These are phyloP conservation scores for Unio delphinus DNA, from an alignment of 2,888 invertebrate species.

Conservation along the genomic window DNA sequence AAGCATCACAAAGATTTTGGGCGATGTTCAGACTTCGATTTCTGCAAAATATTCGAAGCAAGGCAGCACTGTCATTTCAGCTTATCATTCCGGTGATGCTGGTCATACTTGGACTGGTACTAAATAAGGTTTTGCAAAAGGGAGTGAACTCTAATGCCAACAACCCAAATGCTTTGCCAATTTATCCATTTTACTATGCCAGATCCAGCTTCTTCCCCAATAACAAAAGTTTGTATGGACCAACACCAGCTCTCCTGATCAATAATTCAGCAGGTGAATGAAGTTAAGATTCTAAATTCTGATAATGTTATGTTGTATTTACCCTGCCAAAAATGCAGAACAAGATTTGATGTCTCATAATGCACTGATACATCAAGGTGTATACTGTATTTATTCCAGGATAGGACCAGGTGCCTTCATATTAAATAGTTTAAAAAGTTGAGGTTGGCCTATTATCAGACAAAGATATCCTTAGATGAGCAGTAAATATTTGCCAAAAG, in stretches of 20 bases:
- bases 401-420: no score
- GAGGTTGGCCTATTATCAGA: no score
- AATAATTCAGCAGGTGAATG: constrained; percentile 46
- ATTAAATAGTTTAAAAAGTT: no score
- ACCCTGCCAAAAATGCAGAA: no score
- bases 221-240: constrained; percentile 15
- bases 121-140: constrained; percentile 28
- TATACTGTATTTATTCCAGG: no score
- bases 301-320: no score
- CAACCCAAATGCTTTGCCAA: constrained; percentile 14
- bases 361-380: no score
- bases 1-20: constrained; percentile 37
- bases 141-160: not conserved
- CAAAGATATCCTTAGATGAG: no score
- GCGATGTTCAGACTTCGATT: constrained; percentile 49
- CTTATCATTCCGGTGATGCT: constrained; percentile 53
- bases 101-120: constrained; percentile 46
- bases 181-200: constrained; percentile 19
- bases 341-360: no score
- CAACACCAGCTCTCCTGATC: constrained; percentile 32
- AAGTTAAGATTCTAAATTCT: no score
- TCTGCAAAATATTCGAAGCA: constrained; percentile 34
- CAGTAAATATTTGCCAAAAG: no score
- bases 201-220: constrained; percentile 4
- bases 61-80: constrained; percentile 38